phyloP scores from a whole-genome alignment of 23 tunicate genomes.

The Phallusia fumigata region DNA sequence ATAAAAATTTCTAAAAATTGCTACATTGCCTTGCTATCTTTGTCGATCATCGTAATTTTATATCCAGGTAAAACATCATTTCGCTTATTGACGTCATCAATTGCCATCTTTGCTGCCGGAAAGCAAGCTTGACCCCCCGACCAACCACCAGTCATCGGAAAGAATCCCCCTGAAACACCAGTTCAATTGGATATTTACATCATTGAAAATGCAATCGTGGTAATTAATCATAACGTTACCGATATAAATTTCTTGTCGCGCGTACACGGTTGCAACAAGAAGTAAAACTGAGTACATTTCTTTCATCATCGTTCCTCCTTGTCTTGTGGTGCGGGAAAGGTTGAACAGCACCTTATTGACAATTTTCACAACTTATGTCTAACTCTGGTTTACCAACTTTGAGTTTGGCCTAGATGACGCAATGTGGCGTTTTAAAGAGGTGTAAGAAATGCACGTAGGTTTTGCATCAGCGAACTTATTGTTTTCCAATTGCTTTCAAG shows the following conservation, averaged over 20 bases:
- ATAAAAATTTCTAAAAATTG: too few species aligned
- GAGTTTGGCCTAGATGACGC: too few species aligned
- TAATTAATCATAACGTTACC: background rate
- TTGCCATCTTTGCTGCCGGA: constrained; percentile 37
- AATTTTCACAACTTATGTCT: too few species aligned
- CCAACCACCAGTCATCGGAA: constrained; percentile 46
- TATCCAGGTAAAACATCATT: constrained; percentile 26
- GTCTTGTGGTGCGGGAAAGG: too few species aligned
- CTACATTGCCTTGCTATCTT: constrained; percentile 30
- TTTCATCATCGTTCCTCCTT: too few species aligned
- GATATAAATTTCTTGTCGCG: background rate
- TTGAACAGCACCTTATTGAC: too few species aligned
- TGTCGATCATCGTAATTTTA: constrained; percentile 22
- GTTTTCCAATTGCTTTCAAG: too few species aligned
- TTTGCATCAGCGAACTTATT: too few species aligned
- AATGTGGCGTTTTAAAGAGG: too few species aligned
- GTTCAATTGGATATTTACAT: background rate
- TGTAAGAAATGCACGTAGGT: too few species aligned
- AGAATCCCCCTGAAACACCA: constrained; percentile 23
- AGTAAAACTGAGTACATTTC: too few species aligned
- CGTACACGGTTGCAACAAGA: background rate
- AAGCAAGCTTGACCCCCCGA: constrained; percentile 41
- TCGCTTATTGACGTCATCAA: constrained; percentile 35
- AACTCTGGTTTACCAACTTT: too few species aligned
- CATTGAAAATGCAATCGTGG: background rate